Conservation (phyloP, 2,113 vertebrate genomes). For the Chrysochloris asiatica region DNA sequence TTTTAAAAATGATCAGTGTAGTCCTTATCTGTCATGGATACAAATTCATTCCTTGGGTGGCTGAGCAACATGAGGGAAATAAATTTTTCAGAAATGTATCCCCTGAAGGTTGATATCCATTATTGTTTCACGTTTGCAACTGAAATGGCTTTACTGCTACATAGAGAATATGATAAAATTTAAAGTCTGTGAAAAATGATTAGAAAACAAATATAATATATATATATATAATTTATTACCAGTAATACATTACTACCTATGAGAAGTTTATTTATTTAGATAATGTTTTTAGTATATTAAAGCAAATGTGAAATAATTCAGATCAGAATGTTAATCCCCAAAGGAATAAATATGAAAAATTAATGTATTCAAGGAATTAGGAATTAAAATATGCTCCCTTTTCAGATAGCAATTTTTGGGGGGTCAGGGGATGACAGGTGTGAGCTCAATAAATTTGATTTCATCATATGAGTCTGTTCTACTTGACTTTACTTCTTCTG, state of each 20-base stretch:
- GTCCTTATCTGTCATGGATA: conserved; percentile 83
- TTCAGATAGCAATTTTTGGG: conserved; percentile 51
- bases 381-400: conserved; percentile 70
- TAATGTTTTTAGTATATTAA: conserved; percentile 72
- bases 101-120: conserved; percentile 84
- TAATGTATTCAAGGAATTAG: conserved; percentile 50
- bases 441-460: conserved; percentile 75
- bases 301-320: conserved; percentile 69
- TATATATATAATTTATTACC: conserved; percentile 73
- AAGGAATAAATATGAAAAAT: conserved; percentile 82
- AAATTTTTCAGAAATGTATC: conserved; percentile 84
- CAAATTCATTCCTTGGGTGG: conserved; percentile 81
- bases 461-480: conserved; percentile 60
- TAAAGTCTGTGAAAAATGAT: conserved; percentile 80
- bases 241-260: conserved; percentile 67
- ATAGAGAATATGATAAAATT: conserved; percentile 81
- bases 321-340: conserved; percentile 78
- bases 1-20: conserved; percentile 82
- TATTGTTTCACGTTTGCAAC: conserved; percentile 83
- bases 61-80: conserved; percentile 83
- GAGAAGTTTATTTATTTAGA: conserved; percentile 80
- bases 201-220: conserved; percentile 78
- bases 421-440: conserved; percentile 57
- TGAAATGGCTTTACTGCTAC: conserved; percentile 79
- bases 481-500: conserved; percentile 68